Evolutionary conservation across 1,140 invertebrate genomes (phyloP).

Genomic region (Trypoxylus dichotomus): DNA sequence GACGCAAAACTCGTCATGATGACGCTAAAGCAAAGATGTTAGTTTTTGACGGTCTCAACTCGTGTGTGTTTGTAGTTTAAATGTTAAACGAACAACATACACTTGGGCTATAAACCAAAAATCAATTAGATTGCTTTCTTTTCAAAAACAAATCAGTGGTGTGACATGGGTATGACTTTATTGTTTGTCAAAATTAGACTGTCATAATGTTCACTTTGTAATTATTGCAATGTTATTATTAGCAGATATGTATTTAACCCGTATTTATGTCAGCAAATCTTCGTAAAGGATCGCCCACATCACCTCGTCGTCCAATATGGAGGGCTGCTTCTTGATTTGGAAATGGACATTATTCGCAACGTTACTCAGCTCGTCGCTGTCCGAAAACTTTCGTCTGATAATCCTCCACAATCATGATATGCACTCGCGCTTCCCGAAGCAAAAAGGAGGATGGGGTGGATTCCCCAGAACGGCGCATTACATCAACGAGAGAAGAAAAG

Average conservation of each 20-base stretch:
- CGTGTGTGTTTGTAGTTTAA: too few relatives aligned
- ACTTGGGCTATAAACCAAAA: not conserved
- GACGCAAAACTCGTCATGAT: too few relatives aligned
- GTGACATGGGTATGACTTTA: too few relatives aligned
- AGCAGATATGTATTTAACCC: not conserved
- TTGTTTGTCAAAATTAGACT: not conserved
- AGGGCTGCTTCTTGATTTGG: not conserved
- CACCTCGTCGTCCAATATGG: not conserved
- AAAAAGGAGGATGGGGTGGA: not conserved
- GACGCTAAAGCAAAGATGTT: too few relatives aligned
- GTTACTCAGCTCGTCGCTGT: not conserved
- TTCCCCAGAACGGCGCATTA: not conserved
- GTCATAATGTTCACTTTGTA: not conserved
- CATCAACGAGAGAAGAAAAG: not conserved
- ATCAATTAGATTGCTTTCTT: too few relatives aligned
- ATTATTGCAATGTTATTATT: not conserved
- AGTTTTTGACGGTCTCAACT: too few relatives aligned
- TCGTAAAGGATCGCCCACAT: not conserved
- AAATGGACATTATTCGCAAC: not conserved
- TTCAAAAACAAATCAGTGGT: too few relatives aligned
- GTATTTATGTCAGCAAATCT: not conserved
- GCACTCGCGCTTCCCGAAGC: not conserved
- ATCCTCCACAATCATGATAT: not conserved
- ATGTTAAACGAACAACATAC: too few relatives aligned
- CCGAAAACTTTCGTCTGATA: not conserved